Conservation (phyloP, 2,797 vertebrate genomes). For the Rhinogobio ventralis region DNA sequence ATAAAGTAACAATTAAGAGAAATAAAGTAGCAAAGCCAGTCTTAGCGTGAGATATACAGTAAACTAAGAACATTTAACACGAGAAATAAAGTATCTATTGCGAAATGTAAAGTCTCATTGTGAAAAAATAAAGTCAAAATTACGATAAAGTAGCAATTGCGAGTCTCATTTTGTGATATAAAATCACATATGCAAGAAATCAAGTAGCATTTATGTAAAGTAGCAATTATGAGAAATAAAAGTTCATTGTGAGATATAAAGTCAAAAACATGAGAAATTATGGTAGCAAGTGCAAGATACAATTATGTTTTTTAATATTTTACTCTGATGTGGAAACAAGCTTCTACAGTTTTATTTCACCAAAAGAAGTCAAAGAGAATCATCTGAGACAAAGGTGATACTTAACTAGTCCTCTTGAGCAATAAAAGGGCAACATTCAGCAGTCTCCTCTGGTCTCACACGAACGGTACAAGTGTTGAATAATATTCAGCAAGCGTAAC, state of each 20-base stretch:
- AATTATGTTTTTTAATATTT: background rate
- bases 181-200: background rate
- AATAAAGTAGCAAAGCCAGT: background rate
- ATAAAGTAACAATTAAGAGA: background rate
- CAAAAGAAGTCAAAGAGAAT: background rate
- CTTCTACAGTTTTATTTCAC: background rate
- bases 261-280: background rate
- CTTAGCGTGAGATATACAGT: background rate
- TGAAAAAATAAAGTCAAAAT: background rate
- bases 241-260: too few species aligned
- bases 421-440: background rate
- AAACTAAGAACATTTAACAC: too few species aligned
- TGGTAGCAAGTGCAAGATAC: background rate
- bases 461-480: background rate
- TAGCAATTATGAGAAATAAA: background rate
- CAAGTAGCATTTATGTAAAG: background rate
- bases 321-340: background rate
- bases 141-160: background rate
- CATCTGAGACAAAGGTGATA: background rate
- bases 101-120: background rate
- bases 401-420: background rate
- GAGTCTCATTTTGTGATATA: too few species aligned
- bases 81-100: too few species aligned
- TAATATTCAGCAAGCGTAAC: background rate
- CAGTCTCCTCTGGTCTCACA: background rate